Conservation (phyloP, 1,140 invertebrate species). For the Micrasema minimum region DNA sequence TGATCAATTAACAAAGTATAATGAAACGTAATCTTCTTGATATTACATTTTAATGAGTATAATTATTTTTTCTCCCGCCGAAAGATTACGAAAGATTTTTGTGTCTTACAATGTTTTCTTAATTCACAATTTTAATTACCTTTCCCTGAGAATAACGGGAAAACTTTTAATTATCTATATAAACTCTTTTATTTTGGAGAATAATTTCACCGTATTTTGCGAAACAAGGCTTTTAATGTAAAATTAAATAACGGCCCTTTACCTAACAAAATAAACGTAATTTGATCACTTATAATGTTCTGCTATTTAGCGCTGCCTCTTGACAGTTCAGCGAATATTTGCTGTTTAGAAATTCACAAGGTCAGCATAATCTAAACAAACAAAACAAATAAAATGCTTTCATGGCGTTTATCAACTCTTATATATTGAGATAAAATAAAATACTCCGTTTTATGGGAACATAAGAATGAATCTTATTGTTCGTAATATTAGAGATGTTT, state of each 20-base stretch:
- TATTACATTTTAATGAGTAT: constrained; percentile 9
- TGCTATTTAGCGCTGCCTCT: not conserved
- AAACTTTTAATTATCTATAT: constrained; percentile 35
- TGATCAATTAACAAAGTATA: constrained; percentile 10
- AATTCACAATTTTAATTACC: constrained; percentile 26
- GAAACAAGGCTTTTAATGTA: constrained; percentile 26
- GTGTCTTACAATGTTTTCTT: constrained; percentile 5
- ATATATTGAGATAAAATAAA: no score
- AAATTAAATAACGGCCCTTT: constrained; percentile 18
- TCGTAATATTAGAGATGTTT: no score
- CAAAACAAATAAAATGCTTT: no score
- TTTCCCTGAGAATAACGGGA: constrained; percentile 10
- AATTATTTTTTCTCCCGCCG: not conserved
- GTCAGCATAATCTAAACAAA: no score
- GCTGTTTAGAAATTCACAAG: no score
- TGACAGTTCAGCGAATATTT: not conserved
- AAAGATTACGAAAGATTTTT: constrained; percentile 15
- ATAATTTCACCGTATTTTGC: constrained; percentile 23
- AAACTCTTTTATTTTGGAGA: constrained; percentile 36
- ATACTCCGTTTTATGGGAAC: no score
- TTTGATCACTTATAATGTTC: constrained; percentile 30
- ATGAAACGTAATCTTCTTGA: constrained; percentile 9
- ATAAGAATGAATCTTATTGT: no score
- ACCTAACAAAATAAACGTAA: constrained; percentile 23
- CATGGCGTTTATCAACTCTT: no score